These are phyloP conservation scores for Schizothorax lantsangensis DNA, from an alignment of 2,797 vertebrate genomes.

Conservation along the genomic window DNA sequence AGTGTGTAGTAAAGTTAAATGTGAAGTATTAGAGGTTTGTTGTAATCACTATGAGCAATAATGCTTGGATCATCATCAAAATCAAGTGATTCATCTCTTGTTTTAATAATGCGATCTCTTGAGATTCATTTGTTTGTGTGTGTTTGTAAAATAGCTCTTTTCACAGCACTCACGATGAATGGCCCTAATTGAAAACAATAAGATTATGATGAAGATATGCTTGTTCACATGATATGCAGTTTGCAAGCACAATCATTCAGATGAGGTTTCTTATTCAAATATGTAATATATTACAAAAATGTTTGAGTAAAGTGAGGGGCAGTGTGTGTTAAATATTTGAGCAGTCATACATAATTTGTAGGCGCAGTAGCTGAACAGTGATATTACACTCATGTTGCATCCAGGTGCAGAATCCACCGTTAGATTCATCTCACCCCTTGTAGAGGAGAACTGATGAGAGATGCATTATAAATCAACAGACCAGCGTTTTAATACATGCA, in stretches of 20 bases:
- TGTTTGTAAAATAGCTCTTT: conserved; percentile 7
- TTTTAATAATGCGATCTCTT: neutral
- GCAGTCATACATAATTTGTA: conserved; percentile 40
- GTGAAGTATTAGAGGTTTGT: neutral
- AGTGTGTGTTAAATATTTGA: conserved; percentile 34
- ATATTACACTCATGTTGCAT: conserved; percentile 37
- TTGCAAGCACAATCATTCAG: neutral
- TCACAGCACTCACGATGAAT: neutral
- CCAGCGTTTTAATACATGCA: conserved; percentile 28
- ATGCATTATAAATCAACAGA: conserved; percentile 34
- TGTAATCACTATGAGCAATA: neutral
- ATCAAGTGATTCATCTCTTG: conserved; percentile 20
- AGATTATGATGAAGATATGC: conserved; percentile 20
- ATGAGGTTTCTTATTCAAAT: neutral
- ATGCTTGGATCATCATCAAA: conserved; percentile 11
- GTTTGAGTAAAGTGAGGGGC: conserved; percentile 22
- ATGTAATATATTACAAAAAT: conserved; percentile 19
- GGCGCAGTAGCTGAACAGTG: conserved; percentile 26
- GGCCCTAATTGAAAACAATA: conserved; percentile 33
- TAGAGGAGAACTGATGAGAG: conserved; percentile 11
- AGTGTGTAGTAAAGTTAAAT: neutral
- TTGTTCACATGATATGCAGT: neutral
- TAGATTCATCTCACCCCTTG: neutral
- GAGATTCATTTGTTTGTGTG: conserved; percentile 2
- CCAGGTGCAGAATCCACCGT: conserved; percentile 12